Evolutionary conservation across 1,140 invertebrate genomes (phyloP).

Genomic region (Oppia nitens): DNA sequence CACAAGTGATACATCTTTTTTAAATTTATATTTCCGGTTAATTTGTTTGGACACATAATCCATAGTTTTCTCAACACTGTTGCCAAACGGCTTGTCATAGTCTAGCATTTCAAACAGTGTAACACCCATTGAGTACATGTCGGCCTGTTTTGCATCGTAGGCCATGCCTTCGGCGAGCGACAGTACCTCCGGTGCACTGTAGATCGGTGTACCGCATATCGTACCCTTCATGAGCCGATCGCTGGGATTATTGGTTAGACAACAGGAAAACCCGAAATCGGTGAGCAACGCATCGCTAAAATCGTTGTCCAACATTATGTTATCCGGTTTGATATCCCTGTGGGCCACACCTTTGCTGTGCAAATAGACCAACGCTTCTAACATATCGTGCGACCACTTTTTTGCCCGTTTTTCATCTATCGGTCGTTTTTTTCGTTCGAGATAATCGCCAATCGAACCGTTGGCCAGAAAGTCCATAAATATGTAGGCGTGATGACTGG

Average conservation of each 20-base stretch:
- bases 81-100: not conserved
- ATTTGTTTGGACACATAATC: not conserved
- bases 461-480: not conserved
- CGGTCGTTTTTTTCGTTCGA: not conserved
- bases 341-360: too few species aligned
- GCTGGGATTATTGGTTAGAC: too few species aligned
- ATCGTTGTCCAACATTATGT: too few species aligned
- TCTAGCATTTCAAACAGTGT: not conserved
- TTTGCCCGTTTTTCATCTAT: not conserved
- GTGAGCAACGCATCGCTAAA: too few species aligned
- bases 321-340: too few species aligned
- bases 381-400: not conserved
- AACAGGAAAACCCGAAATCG: too few species aligned
- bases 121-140: not conserved
- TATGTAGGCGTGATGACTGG: not conserved
- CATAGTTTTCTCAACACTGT: not conserved
- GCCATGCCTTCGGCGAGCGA: not conserved
- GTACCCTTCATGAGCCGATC: too few species aligned
- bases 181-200: slow-evolving; percentile 25
- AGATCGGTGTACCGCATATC: slow-evolving; percentile 21
- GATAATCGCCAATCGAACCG: not conserved
- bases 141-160: not conserved
- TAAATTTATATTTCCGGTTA: not conserved
- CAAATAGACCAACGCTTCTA: not conserved
- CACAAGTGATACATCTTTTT: not conserved